Evolutionary conservation across 2,113 vertebrate species (phyloP).

Genomic region (Brachypodius melanocephalos): DNA sequence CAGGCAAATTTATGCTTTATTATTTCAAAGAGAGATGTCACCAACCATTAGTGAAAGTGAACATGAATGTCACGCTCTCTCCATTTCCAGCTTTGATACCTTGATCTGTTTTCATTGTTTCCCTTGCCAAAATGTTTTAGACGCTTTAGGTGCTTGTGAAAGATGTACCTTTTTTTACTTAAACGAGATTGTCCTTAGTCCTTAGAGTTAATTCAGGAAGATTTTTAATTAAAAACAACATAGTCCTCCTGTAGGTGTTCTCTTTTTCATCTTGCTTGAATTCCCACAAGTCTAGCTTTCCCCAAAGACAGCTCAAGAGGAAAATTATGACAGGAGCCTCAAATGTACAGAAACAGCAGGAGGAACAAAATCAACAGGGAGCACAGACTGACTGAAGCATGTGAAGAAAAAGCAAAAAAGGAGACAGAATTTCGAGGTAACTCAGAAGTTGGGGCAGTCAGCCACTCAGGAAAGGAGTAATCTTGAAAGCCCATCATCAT

Average conservation of each 20-base stretch:
- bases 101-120: neutral
- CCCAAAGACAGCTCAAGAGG: neutral
- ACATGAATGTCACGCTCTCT: fast-evolving
- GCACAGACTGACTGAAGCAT: neutral
- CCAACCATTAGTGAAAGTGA: neutral
- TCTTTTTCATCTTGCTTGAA: neutral
- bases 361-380: neutral
- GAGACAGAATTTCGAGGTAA: neutral
- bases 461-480: neutral
- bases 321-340: neutral
- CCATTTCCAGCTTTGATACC: neutral
- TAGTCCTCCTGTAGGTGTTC: neutral
- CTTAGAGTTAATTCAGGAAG: neutral
- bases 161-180: neutral
- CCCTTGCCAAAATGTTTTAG: neutral
- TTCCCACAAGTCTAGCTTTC: neutral
- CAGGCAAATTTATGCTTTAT: neutral
- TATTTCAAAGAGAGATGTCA: neutral
- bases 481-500: neutral
- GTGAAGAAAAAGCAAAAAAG: neutral
- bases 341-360: neutral
- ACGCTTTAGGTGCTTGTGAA: neutral
- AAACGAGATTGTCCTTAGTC: neutral
- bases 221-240: neutral
- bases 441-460: neutral